phyloP scores from a whole-genome alignment of 2,888 invertebrate species.

The Punctoribates punctum region DNA sequence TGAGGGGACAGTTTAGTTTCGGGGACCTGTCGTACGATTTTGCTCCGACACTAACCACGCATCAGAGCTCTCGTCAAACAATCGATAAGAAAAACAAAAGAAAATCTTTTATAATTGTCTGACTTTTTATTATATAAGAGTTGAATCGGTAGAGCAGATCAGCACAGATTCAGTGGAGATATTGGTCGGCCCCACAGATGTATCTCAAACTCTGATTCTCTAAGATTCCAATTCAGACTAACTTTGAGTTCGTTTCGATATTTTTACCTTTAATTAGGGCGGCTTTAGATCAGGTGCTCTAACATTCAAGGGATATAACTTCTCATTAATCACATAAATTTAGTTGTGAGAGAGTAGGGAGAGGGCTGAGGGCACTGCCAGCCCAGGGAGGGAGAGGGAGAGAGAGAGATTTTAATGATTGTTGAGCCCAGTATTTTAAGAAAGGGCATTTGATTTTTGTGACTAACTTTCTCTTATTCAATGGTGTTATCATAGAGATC shows the following conservation, averaged over 20 bases:
- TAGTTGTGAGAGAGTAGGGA: not conserved
- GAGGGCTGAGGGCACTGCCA: not conserved
- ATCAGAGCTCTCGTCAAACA: not conserved
- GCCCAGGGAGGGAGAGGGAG: not conserved
- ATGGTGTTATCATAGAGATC: conserved; percentile 21
- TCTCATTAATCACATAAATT: conserved; percentile 23
- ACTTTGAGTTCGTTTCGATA: not conserved
- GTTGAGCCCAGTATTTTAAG: not conserved
- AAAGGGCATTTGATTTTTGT: not conserved
- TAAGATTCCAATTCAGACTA: not conserved
- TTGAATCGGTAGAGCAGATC: not conserved
- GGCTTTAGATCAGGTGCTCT: conserved; percentile 11
- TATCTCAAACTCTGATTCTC: not conserved
- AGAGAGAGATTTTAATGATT: conserved; percentile 11
- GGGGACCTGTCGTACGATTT: not conserved
- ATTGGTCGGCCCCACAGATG: not conserved
- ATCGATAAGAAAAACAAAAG: not conserved
- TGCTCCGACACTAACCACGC: not conserved
- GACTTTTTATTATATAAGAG: not conserved
- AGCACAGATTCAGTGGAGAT: not conserved
- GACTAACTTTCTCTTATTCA: not conserved
- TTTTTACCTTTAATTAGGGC: conserved; percentile 22
- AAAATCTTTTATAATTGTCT: not conserved
- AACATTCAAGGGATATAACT: not conserved
- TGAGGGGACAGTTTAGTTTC: not conserved